Evolutionary conservation across 2,888 invertebrate species (phyloP).

Genomic region (Listrodromus nycthemerus): DNA sequence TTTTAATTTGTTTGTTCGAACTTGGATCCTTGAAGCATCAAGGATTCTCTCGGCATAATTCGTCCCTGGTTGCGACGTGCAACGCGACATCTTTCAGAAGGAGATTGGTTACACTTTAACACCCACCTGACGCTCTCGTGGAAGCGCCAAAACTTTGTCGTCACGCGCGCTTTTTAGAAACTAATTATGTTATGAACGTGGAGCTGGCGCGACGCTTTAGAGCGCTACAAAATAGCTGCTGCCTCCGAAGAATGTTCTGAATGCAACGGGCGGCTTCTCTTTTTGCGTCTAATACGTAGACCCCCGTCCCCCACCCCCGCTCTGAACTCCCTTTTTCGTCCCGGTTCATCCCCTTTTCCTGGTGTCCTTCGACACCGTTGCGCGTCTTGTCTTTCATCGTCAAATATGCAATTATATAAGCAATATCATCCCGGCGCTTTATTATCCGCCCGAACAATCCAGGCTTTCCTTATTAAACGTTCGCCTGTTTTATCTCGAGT

Average conservation of each 20-base stretch:
- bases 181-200: conserved; percentile 69
- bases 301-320: not conserved
- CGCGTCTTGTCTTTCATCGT: conserved; percentile 48
- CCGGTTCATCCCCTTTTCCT: not conserved
- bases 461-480: conserved; percentile 55
- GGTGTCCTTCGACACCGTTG: not conserved
- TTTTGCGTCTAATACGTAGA: conserved; percentile 41
- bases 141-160: conserved; percentile 29
- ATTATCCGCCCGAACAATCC: conserved; percentile 51
- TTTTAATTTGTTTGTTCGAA: not conserved
- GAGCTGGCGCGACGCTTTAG: conserved; percentile 29
- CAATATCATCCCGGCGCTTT: conserved; percentile 47
- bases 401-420: conserved; percentile 64
- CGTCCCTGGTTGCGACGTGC: not conserved
- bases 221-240: conserved; percentile 47
- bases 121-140: conserved; percentile 35
- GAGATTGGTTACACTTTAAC: conserved; percentile 31
- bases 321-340: not conserved
- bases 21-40: conserved; percentile 22
- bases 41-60: conserved; percentile 47
- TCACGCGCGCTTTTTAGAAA: conserved; percentile 57
- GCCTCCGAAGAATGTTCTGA: conserved; percentile 43
- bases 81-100: conserved; percentile 15
- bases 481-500: conserved; percentile 10
- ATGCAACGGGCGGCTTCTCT: conserved; percentile 51